Evolutionary conservation across 2,113 vertebrate species (phyloP), one percentile per base, ranked within the genome.

Genomic region (Carassius gibelio): DNA sequence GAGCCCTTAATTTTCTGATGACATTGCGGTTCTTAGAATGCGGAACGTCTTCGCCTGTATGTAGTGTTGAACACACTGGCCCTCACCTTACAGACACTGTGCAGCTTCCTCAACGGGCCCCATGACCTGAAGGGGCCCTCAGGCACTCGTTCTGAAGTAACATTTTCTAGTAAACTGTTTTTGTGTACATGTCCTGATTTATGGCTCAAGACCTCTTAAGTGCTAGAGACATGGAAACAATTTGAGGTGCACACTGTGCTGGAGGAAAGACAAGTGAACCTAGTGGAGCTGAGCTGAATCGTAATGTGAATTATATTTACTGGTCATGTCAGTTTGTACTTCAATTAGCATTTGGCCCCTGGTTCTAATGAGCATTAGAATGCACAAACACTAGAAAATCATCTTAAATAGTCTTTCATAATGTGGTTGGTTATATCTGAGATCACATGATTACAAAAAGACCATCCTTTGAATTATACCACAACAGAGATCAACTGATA

Each of bases 1-100:
- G 10, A 5, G 62, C 72, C 68, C 74, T 82, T 81, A 55, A 57
- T 75, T 88, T 85, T 77, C 36, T 62, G 26, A 85, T 83, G 87
- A 88, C 84, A 66, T 36, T 72, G 84, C 42, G 4, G 11, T 83
- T 81, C 59, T 55, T 52, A 78, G n/a, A 84, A 34, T 48, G 61
- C 19, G 42, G 61, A 30, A 30, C 6, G 15, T 45, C 57, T 23
- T n/a, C 61, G 30, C 19, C 59, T 82, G 76, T 19, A 3, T 79
- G 21, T 62, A 26, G 36, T 62, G 57, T 62, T 62, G 59, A 79
- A 62, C 36, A 59, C 52, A 9, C 76, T 62, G 75, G 52, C 75
- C 30, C 52, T 59, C 19, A 21, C 36, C 21, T 79, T 79, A 17
- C 77, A 79, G 59, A 80, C 38, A 42, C 57, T 64, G 21, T 42